phyloP scores from a whole-genome alignment of 2,113 vertebrate genomes.

The Halcyon senegalensis region DNA sequence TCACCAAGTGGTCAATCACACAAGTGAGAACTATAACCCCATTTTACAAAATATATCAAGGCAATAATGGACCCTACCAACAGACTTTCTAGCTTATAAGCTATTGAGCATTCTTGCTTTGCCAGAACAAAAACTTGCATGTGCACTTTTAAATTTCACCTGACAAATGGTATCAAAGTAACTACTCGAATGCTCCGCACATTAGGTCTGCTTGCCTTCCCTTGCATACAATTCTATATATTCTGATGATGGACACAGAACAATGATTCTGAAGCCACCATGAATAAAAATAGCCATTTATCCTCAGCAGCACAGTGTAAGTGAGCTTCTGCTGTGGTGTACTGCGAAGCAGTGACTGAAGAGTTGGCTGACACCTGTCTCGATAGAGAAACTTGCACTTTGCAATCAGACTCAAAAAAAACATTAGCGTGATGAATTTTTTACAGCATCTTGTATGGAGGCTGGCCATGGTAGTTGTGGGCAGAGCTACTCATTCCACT shows the following conservation, averaged over 20 bases:
- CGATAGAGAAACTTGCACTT: neutral
- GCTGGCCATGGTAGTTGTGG: accelerated
- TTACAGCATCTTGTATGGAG: neutral
- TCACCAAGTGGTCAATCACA: neutral
- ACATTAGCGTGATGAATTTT: accelerated
- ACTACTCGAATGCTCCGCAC: neutral
- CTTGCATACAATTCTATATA: accelerated
- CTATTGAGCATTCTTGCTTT: neutral
- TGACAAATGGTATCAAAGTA: neutral
- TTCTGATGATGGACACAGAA: neutral
- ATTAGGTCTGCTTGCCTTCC: neutral
- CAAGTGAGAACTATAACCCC: neutral
- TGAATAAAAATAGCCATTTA: neutral
- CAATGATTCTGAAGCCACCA: neutral
- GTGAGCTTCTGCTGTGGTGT: neutral
- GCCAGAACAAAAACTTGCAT: neutral
- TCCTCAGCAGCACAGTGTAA: neutral
- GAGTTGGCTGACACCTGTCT: neutral
- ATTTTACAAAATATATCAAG: neutral
- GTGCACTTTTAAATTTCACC: neutral
- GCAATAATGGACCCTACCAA: neutral
- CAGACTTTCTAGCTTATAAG: neutral
- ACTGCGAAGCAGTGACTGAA: neutral
- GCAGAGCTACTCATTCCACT: neutral
- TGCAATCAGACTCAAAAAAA: neutral